phyloP scores from a whole-genome alignment of 2,888 invertebrate genomes.

The Brenthis ino region DNA sequence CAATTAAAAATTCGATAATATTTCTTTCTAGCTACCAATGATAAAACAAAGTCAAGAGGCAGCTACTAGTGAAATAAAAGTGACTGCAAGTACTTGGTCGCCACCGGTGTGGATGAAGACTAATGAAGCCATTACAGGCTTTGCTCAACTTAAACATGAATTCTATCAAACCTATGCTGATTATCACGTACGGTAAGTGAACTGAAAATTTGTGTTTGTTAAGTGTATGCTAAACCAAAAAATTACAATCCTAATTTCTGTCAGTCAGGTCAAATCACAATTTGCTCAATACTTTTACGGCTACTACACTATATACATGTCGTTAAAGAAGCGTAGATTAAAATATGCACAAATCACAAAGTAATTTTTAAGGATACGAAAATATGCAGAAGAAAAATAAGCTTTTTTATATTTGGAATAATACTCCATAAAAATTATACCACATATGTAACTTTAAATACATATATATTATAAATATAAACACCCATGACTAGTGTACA shows the following conservation, averaged over 20 bases:
- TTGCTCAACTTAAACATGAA: constrained; percentile 73
- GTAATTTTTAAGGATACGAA: no score
- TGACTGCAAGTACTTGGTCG: constrained; percentile 84
- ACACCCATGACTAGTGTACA: no score
- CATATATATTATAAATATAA: no score
- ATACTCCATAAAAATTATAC: no score
- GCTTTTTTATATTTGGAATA: no score
- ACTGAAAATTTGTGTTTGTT: not conserved
- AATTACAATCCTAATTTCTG: not conserved
- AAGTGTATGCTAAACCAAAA: not conserved
- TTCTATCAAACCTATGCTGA: constrained; percentile 91
- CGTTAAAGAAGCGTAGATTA: no score
- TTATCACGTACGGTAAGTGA: constrained; percentile 86
- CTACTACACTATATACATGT: no score
- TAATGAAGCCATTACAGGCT: constrained; percentile 82
- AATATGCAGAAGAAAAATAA: no score
- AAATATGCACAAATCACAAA: no score
- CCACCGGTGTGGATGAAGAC: constrained; percentile 88
- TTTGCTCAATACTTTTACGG: no score
- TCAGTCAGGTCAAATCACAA: no score
- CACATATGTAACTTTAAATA: no score
- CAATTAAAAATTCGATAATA: not conserved
- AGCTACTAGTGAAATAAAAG: constrained; percentile 69
- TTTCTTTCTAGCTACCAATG: constrained; percentile 74
- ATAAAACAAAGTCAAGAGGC: constrained; percentile 69